Evolutionary conservation across 2,888 invertebrate genomes (phyloP), one percentile per base, ranked within the genome.

Genomic region (Platerodrilus igneus): DNA sequence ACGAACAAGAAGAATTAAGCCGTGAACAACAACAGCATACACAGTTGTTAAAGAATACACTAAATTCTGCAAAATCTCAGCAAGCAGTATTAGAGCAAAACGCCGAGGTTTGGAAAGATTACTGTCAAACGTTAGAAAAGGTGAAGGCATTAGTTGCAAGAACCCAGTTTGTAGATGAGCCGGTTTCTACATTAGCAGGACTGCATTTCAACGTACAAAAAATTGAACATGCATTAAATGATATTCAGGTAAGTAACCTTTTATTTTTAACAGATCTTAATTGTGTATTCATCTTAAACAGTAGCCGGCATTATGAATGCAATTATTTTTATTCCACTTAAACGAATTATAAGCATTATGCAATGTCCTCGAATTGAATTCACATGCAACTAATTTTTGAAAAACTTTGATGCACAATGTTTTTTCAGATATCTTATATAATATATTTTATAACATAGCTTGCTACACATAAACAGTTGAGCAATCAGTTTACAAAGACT

Each of bases 181-280:
- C 85, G 1, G 81, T 86, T 17, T 79, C 82, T 3, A 82, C 85
- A 11, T 73, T 92, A 48, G 86, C 88, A 36, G 85, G 84, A 3
- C 70, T 92, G n/a, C 79, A 89, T 55, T 80, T 84, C 58, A 88
- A 87, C 54, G 78, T 90, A 37, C 86, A 90, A 67, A 86, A 88
- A 64, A 75, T 92, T 50, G 77, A 81, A 29, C 83, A 86, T 58
- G 87, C 86, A 34, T 72, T 81, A 59, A 79, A 78, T 53, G 83
- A 82, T 57, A 71, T 83, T 48, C 80, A 83, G 80, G 83, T 83
- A 60, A 80, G 80, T 73, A 6, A 26, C 8, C 17, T 14, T 14
- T 25, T 26, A 19, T n/a, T 25, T 25, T 26, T 3, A 6, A 7
- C n/a, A n/a, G n/a, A n/a, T n/a, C n/a, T n/a, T n/a, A n/a, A n/a